Percentiles rank a stretch among this genome's conserved stretches.
Conservation (phyloP, 2,888 invertebrate species). For the Phalera bucephala region DNA sequence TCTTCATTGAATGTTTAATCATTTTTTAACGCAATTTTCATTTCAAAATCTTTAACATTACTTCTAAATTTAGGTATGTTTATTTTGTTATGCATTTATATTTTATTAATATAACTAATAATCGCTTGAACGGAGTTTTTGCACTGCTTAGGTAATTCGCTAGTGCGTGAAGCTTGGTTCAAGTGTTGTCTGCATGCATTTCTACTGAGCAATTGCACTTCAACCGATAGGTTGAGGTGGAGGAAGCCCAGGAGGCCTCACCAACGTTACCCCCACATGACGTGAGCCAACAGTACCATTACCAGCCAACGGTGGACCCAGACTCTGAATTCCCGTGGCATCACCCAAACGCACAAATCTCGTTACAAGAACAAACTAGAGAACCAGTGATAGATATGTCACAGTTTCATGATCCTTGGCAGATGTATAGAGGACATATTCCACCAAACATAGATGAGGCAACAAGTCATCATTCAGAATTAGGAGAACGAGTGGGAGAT, state of each 20-base stretch:
- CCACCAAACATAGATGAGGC: constrained; percentile 48
- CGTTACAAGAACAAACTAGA: constrained; percentile 32
- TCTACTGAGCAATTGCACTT: constrained; percentile 72
- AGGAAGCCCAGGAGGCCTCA: constrained; percentile 46
- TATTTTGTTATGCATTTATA: constrained; percentile 44
- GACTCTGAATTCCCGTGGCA: constrained; percentile 78
- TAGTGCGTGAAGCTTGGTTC: constrained; percentile 67
- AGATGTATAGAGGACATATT: constrained; percentile 84
- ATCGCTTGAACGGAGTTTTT: constrained; percentile 68
- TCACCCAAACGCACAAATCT: constrained; percentile 54
- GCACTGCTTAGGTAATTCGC: constrained; percentile 45
- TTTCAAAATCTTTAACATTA: too few species aligned
- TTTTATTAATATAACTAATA: constrained; percentile 44
- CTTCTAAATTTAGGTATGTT: constrained; percentile 51
- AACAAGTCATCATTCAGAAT: constrained; percentile 21
- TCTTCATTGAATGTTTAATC: constrained; percentile 2
- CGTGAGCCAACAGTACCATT: constrained; percentile 49
- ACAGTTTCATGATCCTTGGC: constrained; percentile 88
- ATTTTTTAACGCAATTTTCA: background rate
- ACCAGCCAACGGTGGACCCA: constrained; percentile 62
- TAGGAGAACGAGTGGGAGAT: constrained; percentile 38
- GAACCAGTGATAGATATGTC: constrained; percentile 47
- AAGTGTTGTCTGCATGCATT: constrained; percentile 70
- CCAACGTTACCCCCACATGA: constrained; percentile 52
- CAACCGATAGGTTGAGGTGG: constrained; percentile 73